Evolutionary conservation across 2,888 invertebrate species (phyloP).

Genomic region (Monoplex corrugatus): DNA sequence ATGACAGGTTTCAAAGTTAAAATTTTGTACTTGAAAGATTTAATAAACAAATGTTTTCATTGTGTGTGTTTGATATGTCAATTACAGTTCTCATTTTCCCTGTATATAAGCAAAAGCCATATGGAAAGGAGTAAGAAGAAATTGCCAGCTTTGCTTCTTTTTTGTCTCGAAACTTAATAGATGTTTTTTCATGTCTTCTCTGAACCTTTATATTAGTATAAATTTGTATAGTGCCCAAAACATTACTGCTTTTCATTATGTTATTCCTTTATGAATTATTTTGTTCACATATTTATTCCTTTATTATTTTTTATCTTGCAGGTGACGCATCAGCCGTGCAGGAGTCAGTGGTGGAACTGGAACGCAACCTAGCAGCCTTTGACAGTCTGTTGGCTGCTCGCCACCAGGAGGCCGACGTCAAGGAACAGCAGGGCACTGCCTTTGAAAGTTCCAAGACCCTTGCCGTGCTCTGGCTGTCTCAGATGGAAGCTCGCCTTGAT

Average conservation of each 20-base stretch:
- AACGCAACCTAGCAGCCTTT: slow-evolving; percentile 94
- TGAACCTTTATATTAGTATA: background rate
- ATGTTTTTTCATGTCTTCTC: background rate
- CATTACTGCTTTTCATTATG: too few relatives aligned
- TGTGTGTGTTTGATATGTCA: too few relatives aligned
- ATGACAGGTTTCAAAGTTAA: too few relatives aligned
- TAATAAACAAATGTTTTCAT: background rate
- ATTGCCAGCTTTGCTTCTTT: too few relatives aligned
- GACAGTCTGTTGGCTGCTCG: slow-evolving; percentile 91
- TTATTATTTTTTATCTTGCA: background rate
- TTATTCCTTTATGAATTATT: too few relatives aligned
- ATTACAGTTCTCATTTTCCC: too few relatives aligned
- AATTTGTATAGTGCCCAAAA: background rate
- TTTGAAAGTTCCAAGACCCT: slow-evolving; percentile 92
- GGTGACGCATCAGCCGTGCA: slow-evolving; percentile 66
- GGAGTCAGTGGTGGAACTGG: slow-evolving; percentile 84
- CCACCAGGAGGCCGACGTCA: slow-evolving; percentile 90
- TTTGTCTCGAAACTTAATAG: too few relatives aligned
- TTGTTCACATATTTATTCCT: too few relatives aligned
- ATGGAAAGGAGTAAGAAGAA: too few relatives aligned
- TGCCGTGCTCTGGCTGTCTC: slow-evolving; percentile 91
- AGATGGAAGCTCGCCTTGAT: slow-evolving; percentile 89
- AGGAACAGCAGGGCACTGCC: slow-evolving; percentile 92
- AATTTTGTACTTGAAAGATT: too few relatives aligned
- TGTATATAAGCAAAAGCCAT: too few relatives aligned